Percentiles rank a stretch among this genome's conserved stretches.
These are phyloP conservation scores for Isotomurus palustris DNA, from an alignment of 2,888 invertebrate species.

Conservation along the genomic window DNA sequence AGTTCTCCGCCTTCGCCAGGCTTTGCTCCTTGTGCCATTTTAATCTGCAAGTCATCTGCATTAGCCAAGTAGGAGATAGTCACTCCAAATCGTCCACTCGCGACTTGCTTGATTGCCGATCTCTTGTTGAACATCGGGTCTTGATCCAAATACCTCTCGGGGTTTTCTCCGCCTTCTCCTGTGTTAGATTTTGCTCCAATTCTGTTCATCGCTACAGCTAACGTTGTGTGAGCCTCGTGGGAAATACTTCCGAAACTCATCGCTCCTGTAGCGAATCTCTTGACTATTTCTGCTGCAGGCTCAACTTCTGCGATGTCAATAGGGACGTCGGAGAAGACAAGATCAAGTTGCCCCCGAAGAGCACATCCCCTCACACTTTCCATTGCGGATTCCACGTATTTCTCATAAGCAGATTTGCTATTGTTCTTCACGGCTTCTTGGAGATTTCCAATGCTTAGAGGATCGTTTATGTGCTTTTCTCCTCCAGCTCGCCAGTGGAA, in stretches of 20 bases:
- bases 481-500: slow-evolving; percentile 64
- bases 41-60: slow-evolving; percentile 97
- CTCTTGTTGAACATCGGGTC: slow-evolving; percentile 76
- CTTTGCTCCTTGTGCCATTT: slow-evolving; percentile 99
- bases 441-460: slow-evolving; percentile 71
- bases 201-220: slow-evolving; percentile 96
- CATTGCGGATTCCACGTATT: slow-evolving; percentile 77
- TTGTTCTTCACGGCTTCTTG: slow-evolving; percentile 84
- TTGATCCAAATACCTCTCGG: slow-evolving; percentile 68
- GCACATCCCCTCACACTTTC: slow-evolving; percentile 81
- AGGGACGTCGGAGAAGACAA: slow-evolving; percentile 66
- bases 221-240: slow-evolving; percentile 87
- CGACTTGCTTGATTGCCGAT: slow-evolving; percentile 98
- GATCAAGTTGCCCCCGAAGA: slow-evolving; percentile 85
- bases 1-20: slow-evolving; percentile 78
- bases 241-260: slow-evolving; percentile 87
- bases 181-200: slow-evolving; percentile 92
- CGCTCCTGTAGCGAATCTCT: slow-evolving; percentile 78
- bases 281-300: slow-evolving; percentile 89
- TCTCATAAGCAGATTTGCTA: slow-evolving; percentile 75
- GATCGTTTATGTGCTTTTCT: slow-evolving; percentile 97
- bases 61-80: slow-evolving; percentile 95
- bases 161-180: slow-evolving; percentile 84
- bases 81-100: slow-evolving; percentile 90
- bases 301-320: slow-evolving; percentile 86